A percentile compares a stretch with the other conserved stretches of the same genome.
Conservation (phyloP, 2,888 invertebrate genomes). For the Ophraella communa region DNA sequence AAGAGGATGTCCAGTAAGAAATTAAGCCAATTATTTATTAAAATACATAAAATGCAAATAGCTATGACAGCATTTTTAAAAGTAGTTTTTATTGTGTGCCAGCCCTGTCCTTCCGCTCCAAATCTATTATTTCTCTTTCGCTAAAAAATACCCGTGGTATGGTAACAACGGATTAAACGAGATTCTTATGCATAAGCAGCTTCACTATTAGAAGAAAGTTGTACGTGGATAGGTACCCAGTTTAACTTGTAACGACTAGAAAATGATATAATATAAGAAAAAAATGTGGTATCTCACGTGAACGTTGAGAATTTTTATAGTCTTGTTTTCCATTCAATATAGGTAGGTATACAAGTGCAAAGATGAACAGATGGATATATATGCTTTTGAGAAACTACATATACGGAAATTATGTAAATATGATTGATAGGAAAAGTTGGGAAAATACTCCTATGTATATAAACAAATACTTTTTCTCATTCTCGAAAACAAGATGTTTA, state of each 20-base stretch:
- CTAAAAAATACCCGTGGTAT: background rate
- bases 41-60: too few relatives aligned
- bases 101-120: background rate
- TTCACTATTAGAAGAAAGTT: constrained; percentile 3
- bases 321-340: background rate
- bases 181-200: constrained; percentile 2
- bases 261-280: background rate
- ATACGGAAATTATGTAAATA: background rate
- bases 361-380: too few relatives aligned
- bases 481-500: too few relatives aligned
- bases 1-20: too few relatives aligned
- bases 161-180: background rate
- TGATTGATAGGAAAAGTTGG: background rate
- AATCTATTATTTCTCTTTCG: background rate
- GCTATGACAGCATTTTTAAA: too few relatives aligned
- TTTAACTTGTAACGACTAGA: background rate
- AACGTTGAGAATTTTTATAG: background rate
- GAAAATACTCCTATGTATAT: too few relatives aligned
- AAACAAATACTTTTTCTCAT: too few relatives aligned
- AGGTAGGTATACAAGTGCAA: too few relatives aligned
- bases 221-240: background rate
- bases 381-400: background rate
- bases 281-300: background rate
- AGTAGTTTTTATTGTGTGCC: background rate
- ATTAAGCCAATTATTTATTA: too few relatives aligned